A percentile compares a stretch with the other conserved stretches of the same genome.
These are phyloP conservation scores for Battus philenor DNA, from an alignment of 1,140 invertebrate species.

Conservation along the genomic window DNA sequence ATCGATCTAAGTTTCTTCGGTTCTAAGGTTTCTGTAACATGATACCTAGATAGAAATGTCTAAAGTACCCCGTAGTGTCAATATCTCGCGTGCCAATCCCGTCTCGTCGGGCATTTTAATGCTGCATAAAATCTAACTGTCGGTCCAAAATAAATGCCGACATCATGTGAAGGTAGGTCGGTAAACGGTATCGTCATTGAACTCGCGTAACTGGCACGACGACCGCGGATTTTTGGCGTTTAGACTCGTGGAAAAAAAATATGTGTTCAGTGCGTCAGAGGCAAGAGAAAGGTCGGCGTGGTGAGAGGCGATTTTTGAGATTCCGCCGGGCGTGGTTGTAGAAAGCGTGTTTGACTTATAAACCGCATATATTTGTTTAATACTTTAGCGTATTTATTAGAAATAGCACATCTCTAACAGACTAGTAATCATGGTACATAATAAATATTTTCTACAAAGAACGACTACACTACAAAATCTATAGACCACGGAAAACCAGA, in stretches of 20 bases:
- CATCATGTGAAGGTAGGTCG: slow-evolving; percentile 67
- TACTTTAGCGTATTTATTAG: too few species aligned
- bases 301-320: neutral
- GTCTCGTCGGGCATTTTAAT: slow-evolving; percentile 55
- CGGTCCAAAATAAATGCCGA: slow-evolving; percentile 50
- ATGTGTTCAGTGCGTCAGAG: neutral
- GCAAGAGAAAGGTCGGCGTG: slow-evolving; percentile 13
- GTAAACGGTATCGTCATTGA: slow-evolving; percentile 57
- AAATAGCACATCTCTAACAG: too few species aligned
- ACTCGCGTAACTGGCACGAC: slow-evolving; percentile 51
- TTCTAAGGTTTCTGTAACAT: too few species aligned
- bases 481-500: too few species aligned
- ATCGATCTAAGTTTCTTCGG: too few species aligned
- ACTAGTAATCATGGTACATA: too few species aligned
- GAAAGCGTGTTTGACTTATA: too few species aligned
- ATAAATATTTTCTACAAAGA: too few species aligned
- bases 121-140: slow-evolving; percentile 57
- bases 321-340: neutral
- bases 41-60: too few species aligned
- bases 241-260: slow-evolving; percentile 48
- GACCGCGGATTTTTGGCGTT: slow-evolving; percentile 49
- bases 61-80: too few species aligned
- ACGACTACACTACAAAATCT: too few species aligned
- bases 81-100: slow-evolving; percentile 22
- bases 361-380: too few species aligned